Percentiles rank a stretch among this genome's conserved stretches.
Conservation (phyloP, 2,888 invertebrate species). For the Physocephala rufipes region DNA sequence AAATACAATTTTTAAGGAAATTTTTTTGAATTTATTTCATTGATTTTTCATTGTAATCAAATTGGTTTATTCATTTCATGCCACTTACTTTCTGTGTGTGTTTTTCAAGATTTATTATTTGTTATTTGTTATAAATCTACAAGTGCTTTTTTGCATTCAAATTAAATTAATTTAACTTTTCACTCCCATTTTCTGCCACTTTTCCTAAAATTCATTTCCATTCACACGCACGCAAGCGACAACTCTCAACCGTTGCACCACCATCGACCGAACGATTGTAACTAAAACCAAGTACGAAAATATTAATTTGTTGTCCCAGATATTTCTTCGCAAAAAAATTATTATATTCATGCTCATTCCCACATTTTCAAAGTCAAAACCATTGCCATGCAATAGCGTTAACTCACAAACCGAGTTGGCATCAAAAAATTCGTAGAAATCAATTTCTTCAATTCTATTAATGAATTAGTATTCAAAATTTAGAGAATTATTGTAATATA, state of each 20-base stretch:
- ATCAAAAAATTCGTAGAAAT: too few relatives aligned
- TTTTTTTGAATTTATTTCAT: too few relatives aligned
- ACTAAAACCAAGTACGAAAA: constrained; percentile 27
- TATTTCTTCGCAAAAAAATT: constrained; percentile 19
- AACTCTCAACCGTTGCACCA: constrained; percentile 3
- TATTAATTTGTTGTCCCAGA: constrained; percentile 19
- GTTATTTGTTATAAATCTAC: background rate
- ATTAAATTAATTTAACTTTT: constrained; percentile 4
- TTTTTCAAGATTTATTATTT: too few relatives aligned
- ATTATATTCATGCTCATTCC: background rate
- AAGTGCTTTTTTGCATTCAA: background rate
- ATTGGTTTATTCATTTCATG: too few relatives aligned
- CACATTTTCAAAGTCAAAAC: constrained; percentile 29
- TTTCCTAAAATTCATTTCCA: background rate
- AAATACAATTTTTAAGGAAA: too few relatives aligned
- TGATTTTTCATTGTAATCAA: too few relatives aligned
- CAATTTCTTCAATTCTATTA: too few relatives aligned
- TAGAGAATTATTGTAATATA: too few relatives aligned
- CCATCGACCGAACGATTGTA: constrained; percentile 22
- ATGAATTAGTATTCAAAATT: too few relatives aligned
- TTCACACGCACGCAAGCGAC: background rate
- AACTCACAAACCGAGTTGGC: too few relatives aligned
- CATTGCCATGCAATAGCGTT: constrained; percentile 6
- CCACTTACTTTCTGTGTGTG: too few relatives aligned
- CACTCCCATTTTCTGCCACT: background rate